Conservation (phyloP, 1,140 invertebrate genomes). For the Riptortus pedestris region DNA sequence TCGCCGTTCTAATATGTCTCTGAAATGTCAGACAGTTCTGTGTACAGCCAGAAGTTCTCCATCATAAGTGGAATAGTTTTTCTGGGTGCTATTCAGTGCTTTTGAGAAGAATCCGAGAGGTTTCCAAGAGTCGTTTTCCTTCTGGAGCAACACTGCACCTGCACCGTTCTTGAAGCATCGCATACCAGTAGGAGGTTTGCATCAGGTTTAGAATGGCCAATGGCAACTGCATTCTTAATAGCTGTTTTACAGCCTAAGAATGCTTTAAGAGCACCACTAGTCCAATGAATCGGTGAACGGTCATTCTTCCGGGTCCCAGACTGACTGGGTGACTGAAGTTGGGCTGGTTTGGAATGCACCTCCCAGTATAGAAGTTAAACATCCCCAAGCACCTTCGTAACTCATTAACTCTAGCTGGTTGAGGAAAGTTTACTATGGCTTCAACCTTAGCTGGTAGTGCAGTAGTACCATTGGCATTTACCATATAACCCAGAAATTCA, state of each 20-base stretch:
- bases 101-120: no score
- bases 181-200: neutral
- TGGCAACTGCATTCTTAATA: neutral
- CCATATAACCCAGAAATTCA: neutral
- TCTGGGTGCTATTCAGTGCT: no score
- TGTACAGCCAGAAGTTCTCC: no score
- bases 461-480: neutral
- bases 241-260: neutral
- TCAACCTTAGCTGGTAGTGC: neutral
- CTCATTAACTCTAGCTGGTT: no score
- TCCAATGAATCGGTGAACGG: neutral
- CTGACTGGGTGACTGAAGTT: neutral
- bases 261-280: neutral
- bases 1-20: no score
- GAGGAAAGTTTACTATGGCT: neutral
- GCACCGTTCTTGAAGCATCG: neutral
- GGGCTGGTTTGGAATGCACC: neutral
- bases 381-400: neutral
- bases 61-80: no score
- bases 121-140: neutral
- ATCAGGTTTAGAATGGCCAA: neutral
- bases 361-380: neutral
- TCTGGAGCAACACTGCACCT: neutral
- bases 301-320: neutral
- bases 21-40: no score